Percentiles rank a stretch among this genome's conserved stretches.
Conservation (phyloP, 23 tunicate species). For the Ciona savignyi region DNA sequence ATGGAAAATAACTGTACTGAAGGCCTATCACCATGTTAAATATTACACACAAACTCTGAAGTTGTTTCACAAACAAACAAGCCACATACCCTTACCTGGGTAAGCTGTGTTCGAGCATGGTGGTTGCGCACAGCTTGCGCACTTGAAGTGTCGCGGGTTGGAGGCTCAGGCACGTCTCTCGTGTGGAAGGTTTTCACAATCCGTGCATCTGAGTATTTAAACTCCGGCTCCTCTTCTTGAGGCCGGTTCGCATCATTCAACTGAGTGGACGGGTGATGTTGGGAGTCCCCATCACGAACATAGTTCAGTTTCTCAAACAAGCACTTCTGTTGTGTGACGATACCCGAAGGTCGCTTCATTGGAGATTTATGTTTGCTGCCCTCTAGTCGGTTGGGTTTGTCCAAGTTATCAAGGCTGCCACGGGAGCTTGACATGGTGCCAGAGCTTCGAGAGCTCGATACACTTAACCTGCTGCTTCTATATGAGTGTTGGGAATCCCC, state of each 20-base stretch:
- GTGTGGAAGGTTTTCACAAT: slow-evolving; percentile 31
- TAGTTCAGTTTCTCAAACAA: slow-evolving; percentile 40
- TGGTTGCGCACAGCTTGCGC: slow-evolving; percentile 31
- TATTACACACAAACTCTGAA: no score
- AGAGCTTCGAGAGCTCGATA: slow-evolving; percentile 53
- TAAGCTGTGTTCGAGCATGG: slow-evolving; percentile 2
- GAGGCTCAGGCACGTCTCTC: slow-evolving; percentile 36
- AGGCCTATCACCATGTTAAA: no score
- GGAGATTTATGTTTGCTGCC: slow-evolving; percentile 18
- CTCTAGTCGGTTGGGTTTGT: slow-evolving; percentile 18
- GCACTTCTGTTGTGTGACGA: slow-evolving; percentile 37
- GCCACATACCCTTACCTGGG: slow-evolving; percentile 7
- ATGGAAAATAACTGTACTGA: no score
- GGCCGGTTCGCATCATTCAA: slow-evolving; percentile 14
- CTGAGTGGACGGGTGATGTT: slow-evolving; percentile 8
- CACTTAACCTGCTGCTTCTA: slow-evolving; percentile 36
- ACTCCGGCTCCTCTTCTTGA: not conserved
- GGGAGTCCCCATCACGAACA: slow-evolving; percentile 9
- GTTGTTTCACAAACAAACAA: no score
- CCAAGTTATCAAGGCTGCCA: slow-evolving; percentile 58
- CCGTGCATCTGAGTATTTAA: slow-evolving; percentile 24
- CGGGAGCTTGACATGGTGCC: slow-evolving; percentile 59
- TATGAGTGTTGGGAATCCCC: slow-evolving; percentile 43
- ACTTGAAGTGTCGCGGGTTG: slow-evolving; percentile 39
- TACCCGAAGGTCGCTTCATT: slow-evolving; percentile 27